A percentile compares a stretch with the other conserved stretches of the same genome.
These are phyloP conservation scores for Cynaeus angustus DNA, from an alignment of 2,888 invertebrate species.

Conservation along the genomic window DNA sequence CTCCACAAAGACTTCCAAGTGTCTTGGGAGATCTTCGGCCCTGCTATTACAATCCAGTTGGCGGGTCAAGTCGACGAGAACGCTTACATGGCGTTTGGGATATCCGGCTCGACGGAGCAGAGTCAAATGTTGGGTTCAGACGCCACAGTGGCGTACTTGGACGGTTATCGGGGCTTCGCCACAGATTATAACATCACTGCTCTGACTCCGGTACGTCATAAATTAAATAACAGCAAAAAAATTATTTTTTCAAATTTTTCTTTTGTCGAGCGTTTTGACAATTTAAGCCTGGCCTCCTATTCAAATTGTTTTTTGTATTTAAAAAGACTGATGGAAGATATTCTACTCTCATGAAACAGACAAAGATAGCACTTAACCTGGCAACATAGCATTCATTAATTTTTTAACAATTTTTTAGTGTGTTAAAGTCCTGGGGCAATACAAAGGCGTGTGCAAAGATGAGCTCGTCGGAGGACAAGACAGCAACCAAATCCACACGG, in stretches of 20 bases:
- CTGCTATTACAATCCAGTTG: constrained; percentile 88
- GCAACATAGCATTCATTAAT: no score
- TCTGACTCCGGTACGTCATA: constrained; percentile 80
- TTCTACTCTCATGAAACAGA: no score
- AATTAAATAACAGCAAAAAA: no score
- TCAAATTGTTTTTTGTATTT: no score
- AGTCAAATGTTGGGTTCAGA: constrained; percentile 91
- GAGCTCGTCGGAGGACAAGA: constrained; percentile 87
- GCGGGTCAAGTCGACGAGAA: constrained; percentile 83
- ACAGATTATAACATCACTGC: constrained; percentile 91
- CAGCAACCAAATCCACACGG: constrained; percentile 86
- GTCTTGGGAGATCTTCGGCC: constrained; percentile 94
- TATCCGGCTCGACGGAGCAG: constrained; percentile 82
- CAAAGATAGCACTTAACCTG: no score
- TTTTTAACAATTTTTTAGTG: constrained; percentile 75
- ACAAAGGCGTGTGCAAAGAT: constrained; percentile 91
- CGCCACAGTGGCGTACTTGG: constrained; percentile 85
- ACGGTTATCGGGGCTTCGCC: constrained; percentile 82
- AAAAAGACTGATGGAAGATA: no score
- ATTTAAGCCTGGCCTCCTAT: no score
- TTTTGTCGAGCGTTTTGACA: no score
- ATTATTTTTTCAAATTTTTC: no score
- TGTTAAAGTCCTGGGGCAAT: constrained; percentile 88
- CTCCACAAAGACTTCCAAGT: constrained; percentile 89
- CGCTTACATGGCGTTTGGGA: constrained; percentile 92